Percentiles rank a stretch among this genome's conserved stretches.
These are phyloP conservation scores for Xanthia togata DNA, from an alignment of 2,888 invertebrate genomes.

Conservation along the genomic window DNA sequence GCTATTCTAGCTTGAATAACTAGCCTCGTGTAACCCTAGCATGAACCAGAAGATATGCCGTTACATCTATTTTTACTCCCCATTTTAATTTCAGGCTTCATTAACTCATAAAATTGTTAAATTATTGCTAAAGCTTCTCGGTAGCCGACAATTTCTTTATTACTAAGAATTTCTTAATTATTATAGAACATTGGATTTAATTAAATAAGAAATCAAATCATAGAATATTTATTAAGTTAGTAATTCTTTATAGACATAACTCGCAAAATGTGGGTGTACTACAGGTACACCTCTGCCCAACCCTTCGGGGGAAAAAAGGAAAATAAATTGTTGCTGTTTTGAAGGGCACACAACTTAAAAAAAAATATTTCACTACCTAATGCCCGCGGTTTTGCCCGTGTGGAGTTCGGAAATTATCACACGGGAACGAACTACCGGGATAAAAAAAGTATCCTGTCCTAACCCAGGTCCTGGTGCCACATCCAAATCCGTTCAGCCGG, in stretches of 20 bases:
- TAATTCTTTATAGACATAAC: too few species aligned
- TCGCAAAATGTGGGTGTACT: too few species aligned
- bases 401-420: too few species aligned
- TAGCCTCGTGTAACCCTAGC: background rate
- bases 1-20: too few species aligned
- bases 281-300: too few species aligned
- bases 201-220: slow-evolving; percentile 27
- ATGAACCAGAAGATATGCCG: slow-evolving; percentile 29
- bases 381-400: too few species aligned
- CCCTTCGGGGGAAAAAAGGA: too few species aligned
- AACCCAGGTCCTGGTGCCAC: too few species aligned
- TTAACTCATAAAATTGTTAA: slow-evolving; percentile 65
- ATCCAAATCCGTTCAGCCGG: too few species aligned
- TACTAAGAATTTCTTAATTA: slow-evolving; percentile 44
- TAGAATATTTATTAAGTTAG: background rate
- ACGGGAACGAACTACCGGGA: too few species aligned
- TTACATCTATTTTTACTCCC: slow-evolving; percentile 49
- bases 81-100: slow-evolving; percentile 66
- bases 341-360: background rate
- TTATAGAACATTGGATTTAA: slow-evolving; percentile 29
- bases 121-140: slow-evolving; percentile 54
- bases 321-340: background rate
- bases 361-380: too few species aligned
- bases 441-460: too few species aligned
- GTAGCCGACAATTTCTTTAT: slow-evolving; percentile 47